A percentile compares a stretch with the other conserved stretches of the same genome.
Conservation (phyloP, 2,888 invertebrate genomes). For the Macaria liturata region DNA sequence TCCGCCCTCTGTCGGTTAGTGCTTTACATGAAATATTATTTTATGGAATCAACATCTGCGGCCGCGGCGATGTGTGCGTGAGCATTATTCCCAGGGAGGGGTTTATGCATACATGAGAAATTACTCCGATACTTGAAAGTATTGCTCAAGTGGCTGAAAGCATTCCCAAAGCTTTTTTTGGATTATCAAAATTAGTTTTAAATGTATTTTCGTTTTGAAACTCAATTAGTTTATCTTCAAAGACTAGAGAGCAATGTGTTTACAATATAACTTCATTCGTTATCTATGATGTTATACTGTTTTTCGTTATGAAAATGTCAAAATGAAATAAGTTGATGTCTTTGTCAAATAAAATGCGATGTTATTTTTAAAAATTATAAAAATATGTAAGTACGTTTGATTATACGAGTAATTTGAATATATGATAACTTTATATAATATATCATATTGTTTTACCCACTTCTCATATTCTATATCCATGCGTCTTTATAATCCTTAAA, state of each 20-base stretch:
- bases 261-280: slow-evolving; percentile 9
- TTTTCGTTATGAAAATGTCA: not conserved
- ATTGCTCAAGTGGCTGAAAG: slow-evolving; percentile 75
- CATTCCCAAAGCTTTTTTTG: slow-evolving; percentile 61
- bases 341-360: no score
- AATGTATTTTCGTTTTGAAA: slow-evolving; percentile 11
- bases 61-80: slow-evolving; percentile 62
- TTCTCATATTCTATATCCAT: no score
- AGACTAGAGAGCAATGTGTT: slow-evolving; percentile 17
- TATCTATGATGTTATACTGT: slow-evolving; percentile 1
- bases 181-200: slow-evolving; percentile 36
- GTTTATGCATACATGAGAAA: slow-evolving; percentile 77
- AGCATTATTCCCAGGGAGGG: slow-evolving; percentile 59
- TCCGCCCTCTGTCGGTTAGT: slow-evolving; percentile 81
- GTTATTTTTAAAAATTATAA: no score
- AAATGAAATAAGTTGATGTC: no score
- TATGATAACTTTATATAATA: no score
- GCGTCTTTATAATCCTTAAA: no score
- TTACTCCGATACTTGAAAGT: slow-evolving; percentile 56
- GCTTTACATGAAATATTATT: slow-evolving; percentile 84
- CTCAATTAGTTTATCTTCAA: slow-evolving; percentile 17
- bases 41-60: slow-evolving; percentile 83
- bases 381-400: no score
- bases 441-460: no score
- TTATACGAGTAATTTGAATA: no score